Conservation (phyloP, 2,797 vertebrate genomes). For the Hafferia zeledoni region DNA sequence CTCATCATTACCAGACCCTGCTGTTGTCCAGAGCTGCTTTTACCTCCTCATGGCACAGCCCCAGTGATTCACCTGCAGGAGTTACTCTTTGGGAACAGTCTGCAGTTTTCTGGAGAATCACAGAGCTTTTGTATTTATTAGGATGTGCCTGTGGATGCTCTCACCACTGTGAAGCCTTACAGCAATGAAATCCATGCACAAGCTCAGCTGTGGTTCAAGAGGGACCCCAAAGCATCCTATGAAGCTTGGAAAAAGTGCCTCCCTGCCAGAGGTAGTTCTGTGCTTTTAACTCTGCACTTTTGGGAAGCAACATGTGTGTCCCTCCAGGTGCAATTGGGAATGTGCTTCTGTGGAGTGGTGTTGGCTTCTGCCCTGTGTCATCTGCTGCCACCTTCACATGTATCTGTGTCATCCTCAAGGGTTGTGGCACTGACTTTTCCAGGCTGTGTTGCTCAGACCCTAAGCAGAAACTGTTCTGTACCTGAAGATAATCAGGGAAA, state of each 20-base stretch:
- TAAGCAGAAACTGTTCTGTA: neutral
- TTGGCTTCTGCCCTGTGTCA: neutral
- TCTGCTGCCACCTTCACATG: neutral
- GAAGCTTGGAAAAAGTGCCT: conserved; percentile 99
- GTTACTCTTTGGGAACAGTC: neutral
- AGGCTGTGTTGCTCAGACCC: neutral
- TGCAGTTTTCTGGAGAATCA: neutral
- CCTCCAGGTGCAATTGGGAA: neutral
- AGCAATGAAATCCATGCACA: conserved; percentile 98
- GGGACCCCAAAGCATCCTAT: conserved; percentile 95
- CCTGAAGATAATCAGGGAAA: neutral
- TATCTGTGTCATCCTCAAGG: neutral
- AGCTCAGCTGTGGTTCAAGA: conserved; percentile 98
- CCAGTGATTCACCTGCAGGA: neutral
- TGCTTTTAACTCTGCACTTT: neutral
- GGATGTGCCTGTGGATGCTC: conserved; percentile 92
- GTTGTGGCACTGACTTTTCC: neutral
- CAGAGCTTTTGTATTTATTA: conserved; percentile 43
- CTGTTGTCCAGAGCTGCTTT: neutral
- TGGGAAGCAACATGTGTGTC: neutral
- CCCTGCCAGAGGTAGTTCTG: conserved; percentile 88
- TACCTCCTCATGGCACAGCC: neutral
- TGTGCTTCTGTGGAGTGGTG: neutral
- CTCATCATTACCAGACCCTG: neutral
- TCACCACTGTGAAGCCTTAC: conserved; percentile 97